Base-by-base conservation (phyloP, 1,140 invertebrate species). In the Lepidotrigona ventralis region DNA sequence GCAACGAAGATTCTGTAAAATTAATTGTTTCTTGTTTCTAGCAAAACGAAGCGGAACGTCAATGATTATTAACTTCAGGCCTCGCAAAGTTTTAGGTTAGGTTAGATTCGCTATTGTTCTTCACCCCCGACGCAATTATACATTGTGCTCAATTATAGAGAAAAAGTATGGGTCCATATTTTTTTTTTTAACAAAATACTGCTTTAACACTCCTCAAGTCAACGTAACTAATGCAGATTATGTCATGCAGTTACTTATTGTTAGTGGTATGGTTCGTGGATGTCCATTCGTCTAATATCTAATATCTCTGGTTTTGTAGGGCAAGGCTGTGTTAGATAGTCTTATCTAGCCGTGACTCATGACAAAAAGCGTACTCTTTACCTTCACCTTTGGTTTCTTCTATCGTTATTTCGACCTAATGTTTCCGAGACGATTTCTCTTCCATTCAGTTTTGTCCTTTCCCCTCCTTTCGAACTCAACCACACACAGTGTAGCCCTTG, bases 341-440 rank as follows among this genome's bases (percentile, higher is more conserved):
- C 46, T 54, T 72, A 72, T 72, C 71, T 54, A 54, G 2, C 17
- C 51, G 29, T 17, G 46, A 72, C 71, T 54, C 46, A 12, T 29
- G 71, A 71, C 46, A 71, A 72, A 72, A 72, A 72, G 51, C 71
- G 29, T 54, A 54, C n/a, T 26, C 12, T 54, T 72, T 39, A 21
- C 71, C 71, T 72, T 72, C 71, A 53, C 71, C 66, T 69, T 69
- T 53, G 71, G 17, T 29, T n/a, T 53, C 15, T 26, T 19, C 46
- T 21, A 29, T 51, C 51, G 54, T 72, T 54, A 72, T 5, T 72
- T 53, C 14, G 11, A 5, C 2, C 51, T 46, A 72, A 26, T 26
- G 19, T 26, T 72, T 72, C 21, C 71, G 19, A 72, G 51, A 54
- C 46, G 17, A 72, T 72, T 19, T 51, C 39, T 69, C 66, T 39